Evolutionary conservation across 2,797 vertebrate species (phyloP).

Genomic region (Apogon hyalosoma): DNA sequence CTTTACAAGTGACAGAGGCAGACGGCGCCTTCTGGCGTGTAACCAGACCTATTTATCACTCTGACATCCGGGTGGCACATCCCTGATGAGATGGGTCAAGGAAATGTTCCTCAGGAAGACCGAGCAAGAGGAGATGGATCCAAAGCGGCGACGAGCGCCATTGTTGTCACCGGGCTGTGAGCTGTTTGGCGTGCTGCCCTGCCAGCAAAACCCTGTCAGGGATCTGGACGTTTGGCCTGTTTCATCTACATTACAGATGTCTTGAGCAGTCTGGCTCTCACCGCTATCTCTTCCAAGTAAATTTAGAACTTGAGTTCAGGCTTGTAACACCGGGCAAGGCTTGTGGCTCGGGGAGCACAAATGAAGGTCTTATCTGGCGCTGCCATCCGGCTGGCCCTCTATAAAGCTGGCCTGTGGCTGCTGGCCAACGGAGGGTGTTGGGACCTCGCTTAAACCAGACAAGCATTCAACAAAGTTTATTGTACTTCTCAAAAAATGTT

Average conservation of each 20-base stretch:
- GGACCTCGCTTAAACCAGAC: background rate
- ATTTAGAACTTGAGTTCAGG: conserved; percentile 63
- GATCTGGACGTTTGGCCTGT: conserved; percentile 46
- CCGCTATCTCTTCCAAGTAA: conserved; percentile 50
- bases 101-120: conserved; percentile 56
- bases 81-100: conserved; percentile 54
- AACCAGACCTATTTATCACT: conserved; percentile 69
- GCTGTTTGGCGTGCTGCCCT: conserved; percentile 49
- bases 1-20: conserved; percentile 40
- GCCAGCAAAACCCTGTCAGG: conserved; percentile 32
- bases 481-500: conserved; percentile 26
- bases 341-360: conserved; percentile 50
- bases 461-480: conserved; percentile 13
- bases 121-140: conserved; percentile 43
- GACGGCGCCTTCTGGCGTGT: conserved; percentile 50
- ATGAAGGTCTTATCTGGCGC: conserved; percentile 61
- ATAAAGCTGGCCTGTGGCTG: conserved; percentile 25
- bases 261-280: conserved; percentile 43
- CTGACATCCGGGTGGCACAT: conserved; percentile 60
- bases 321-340: conserved; percentile 52
- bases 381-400: conserved; percentile 47
- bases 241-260: conserved; percentile 67
- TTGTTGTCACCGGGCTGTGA: conserved; percentile 55
- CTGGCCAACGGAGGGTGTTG: conserved; percentile 18
- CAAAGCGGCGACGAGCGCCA: conserved; percentile 29